Base-by-base conservation (phyloP, 2,797 vertebrate genomes). In the Sebastes itinus region DNA sequence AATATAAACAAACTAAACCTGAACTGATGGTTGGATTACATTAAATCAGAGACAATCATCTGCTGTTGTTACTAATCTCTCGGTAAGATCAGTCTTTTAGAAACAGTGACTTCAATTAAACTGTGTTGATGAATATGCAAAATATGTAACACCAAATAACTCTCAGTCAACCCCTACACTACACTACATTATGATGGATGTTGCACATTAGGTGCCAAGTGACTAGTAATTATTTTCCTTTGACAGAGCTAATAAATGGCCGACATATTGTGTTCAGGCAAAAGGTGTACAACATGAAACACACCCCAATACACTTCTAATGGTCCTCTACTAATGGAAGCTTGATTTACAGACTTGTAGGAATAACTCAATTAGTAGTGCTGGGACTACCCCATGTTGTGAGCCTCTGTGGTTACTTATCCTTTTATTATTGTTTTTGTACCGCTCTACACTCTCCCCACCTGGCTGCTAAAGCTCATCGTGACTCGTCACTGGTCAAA, bases 331-430 rank as follows among this genome's bases (percentile, higher is more conserved):
- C 72, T 88, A 87, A 89, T 68, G 65, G 70, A 64, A 73, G 78
- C 61, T 63, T 83, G 90, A 93, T 94, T 93, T 89, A 92, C 85
- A 89, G 91, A 92, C 87, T 90, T 64, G 81, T 52, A 54, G 65
- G 42, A 83, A 82, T 75, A 91, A 93, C 46, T 92, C 84, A 89
- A 92, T 94, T 92, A 94, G 78, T 84, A 85, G 77, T 69, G 61
- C 66, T 9, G 75, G 75, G 77, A 73, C 83, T 13, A 69, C 88
- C 79, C 77, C 87, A 81, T 77, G 84, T 84, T 82, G 71, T 42
- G 77, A 78, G 42, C 49, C 58, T 81, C 77, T 87, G 78, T 59
- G 82, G 66, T 73, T 77, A 70, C 32, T 82, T 60, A 42, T 65
- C 56, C 63, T 80, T 72, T 62, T 4, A n/a, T 75, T 65, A 82